These are phyloP conservation scores for Tribolium madens DNA, from an alignment of 1,140 invertebrate species.

Conservation along the genomic window DNA sequence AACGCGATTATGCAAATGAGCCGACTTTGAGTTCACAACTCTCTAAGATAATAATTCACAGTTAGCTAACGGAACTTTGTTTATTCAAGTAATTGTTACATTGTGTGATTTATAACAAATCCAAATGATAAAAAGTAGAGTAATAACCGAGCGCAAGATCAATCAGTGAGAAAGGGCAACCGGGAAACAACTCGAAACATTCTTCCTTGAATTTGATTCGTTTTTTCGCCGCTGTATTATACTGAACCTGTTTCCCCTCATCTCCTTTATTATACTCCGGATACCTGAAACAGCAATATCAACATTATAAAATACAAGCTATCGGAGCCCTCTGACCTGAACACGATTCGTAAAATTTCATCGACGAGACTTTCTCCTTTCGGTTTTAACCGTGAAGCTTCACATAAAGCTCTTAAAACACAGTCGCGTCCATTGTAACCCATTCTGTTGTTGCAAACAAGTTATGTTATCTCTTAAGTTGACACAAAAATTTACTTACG, in stretches of 20 bases:
- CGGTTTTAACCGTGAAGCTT: constrained; percentile 71
- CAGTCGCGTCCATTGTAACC: constrained; percentile 76
- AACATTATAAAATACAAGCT: constrained; percentile 7
- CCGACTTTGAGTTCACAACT: not conserved
- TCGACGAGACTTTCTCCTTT: constrained; percentile 15
- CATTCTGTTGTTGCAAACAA: constrained; percentile 58
- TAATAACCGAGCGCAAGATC: constrained; percentile 39
- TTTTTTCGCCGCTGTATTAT: not conserved
- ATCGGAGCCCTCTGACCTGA: constrained; percentile 20
- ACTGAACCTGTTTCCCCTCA: not conserved
- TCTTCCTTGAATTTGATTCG: not conserved
- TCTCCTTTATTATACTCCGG: not conserved
- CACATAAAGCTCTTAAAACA: constrained; percentile 79
- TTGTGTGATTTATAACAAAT: constrained; percentile 4
- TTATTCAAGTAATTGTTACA: not conserved
- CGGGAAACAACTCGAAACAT: constrained; percentile 35
- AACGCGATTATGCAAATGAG: constrained; percentile 27
- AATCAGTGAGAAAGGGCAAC: constrained; percentile 40
- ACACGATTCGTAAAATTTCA: constrained; percentile 26
- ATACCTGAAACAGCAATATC: not conserved
- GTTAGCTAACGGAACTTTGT: constrained; percentile 22
- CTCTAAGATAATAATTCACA: constrained; percentile 9
- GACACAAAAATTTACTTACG: constrained; percentile 70
- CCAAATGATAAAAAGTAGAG: constrained; percentile 21
- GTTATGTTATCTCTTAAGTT: not conserved